phyloP scores from a whole-genome alignment of 2,113 vertebrate genomes.

The Pseudonaja textilis region DNA sequence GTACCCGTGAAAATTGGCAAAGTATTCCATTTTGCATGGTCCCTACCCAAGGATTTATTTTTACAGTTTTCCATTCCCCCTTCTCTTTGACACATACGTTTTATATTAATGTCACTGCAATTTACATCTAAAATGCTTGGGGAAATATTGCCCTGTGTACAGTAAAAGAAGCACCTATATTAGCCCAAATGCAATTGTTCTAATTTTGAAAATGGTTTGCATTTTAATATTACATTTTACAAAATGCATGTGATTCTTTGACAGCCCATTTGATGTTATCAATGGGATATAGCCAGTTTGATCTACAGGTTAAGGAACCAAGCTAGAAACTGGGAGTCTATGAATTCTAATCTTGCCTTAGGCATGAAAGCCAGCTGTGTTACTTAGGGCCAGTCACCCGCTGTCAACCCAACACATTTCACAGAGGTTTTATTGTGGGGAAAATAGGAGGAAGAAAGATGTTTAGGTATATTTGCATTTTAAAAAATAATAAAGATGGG shows the following conservation, averaged over 20 bases:
- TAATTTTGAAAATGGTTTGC: constrained; percentile 5
- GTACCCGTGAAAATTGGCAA: no score
- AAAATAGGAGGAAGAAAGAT: neutral
- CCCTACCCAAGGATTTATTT: neutral
- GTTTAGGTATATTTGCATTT: neutral
- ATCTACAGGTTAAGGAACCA: neutral
- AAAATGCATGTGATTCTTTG: neutral
- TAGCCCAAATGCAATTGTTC: constrained; percentile 47
- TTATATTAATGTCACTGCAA: constrained; percentile 36
- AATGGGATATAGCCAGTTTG: neutral
- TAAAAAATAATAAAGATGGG: neutral
- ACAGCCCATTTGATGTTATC: no score
- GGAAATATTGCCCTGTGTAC: constrained; percentile 9
- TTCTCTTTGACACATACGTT: constrained; percentile 20
- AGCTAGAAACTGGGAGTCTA: neutral
- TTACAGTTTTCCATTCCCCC: constrained; percentile 29
- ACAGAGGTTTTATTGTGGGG: neutral
- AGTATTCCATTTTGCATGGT: neutral
- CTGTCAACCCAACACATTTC: neutral
- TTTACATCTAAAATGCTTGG: constrained; percentile 20
- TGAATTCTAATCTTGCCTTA: neutral
- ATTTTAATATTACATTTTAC: neutral
- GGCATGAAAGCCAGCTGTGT: neutral
- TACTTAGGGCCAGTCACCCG: neutral
- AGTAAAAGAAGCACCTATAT: constrained; percentile 43